Percentiles rank a stretch among this genome's conserved stretches.
Conservation (phyloP, 2,113 vertebrate species). For the Synchiropus splendidus region DNA sequence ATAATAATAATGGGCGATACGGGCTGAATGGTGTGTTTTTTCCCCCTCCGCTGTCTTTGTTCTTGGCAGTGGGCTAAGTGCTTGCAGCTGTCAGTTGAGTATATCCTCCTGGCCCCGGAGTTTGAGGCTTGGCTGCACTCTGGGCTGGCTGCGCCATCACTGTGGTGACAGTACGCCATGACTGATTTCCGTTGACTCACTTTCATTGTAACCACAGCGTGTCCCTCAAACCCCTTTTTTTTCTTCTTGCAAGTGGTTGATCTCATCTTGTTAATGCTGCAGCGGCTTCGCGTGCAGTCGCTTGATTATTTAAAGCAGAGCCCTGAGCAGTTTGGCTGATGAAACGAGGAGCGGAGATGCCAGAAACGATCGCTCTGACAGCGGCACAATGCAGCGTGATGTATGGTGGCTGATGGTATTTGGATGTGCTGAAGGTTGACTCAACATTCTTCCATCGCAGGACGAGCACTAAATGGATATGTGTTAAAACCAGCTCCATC, state of each 20-base stretch:
- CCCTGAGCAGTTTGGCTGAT: conserved; percentile 46
- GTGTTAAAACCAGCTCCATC: conserved; percentile 15
- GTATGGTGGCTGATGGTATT: conserved; percentile 35
- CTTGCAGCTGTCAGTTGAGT: conserved; percentile 60
- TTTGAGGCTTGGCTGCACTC: conserved; percentile 60
- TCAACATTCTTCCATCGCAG: conserved; percentile 14
- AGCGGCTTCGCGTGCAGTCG: conserved; percentile 39
- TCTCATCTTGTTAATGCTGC: conserved; percentile 47
- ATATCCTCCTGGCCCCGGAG: conserved; percentile 41
- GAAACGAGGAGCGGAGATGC: conserved; percentile 40
- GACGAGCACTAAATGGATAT: conserved; percentile 20
- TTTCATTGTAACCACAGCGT: conserved; percentile 48
- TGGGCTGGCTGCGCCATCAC: conserved; percentile 52
- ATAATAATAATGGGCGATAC: too few species aligned
- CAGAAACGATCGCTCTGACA: conserved; percentile 36
- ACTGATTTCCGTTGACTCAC: conserved; percentile 60
- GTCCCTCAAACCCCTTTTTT: conserved; percentile 29
- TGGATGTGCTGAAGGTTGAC: conserved; percentile 28
- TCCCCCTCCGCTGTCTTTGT: conserved; percentile 40
- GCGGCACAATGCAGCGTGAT: conserved; percentile 31
- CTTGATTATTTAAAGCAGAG: conserved; percentile 46
- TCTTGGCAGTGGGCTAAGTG: conserved; percentile 55
- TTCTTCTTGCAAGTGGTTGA: conserved; percentile 41
- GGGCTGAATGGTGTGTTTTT: conserved; percentile 27
- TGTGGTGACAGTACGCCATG: conserved; percentile 61